Percentiles rank a stretch among this genome's conserved stretches.
Evolutionary conservation across 2,888 invertebrate genomes (phyloP).

Genomic region (Spisula subtruncata): DNA sequence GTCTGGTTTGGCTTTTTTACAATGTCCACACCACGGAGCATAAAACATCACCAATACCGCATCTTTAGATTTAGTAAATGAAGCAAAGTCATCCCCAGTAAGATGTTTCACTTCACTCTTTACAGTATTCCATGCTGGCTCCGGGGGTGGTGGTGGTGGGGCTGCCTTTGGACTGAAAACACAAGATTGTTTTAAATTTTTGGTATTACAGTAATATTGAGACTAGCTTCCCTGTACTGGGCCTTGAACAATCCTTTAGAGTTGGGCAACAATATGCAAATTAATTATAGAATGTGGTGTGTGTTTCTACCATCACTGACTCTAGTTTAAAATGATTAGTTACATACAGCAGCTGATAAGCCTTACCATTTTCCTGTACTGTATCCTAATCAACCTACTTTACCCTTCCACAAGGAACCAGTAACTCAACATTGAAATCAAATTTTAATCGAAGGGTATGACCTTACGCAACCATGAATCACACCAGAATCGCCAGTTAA

Average conservation of each 20-base stretch:
- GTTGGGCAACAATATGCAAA: too few species aligned
- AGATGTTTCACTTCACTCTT: conserved; percentile 93
- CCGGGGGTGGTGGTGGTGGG: conserved; percentile 91
- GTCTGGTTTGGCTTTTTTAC: conserved; percentile 95
- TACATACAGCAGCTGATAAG: not conserved
- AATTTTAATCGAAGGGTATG: not conserved
- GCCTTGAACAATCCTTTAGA: too few species aligned
- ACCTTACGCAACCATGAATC: too few species aligned
- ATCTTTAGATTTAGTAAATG: conserved; percentile 92
- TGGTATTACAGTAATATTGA: too few species aligned
- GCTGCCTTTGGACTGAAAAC: conserved; percentile 91
- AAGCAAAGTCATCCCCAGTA: conserved; percentile 91
- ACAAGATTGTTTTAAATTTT: too few species aligned
- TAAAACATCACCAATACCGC: conserved; percentile 96
- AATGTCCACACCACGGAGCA: conserved; percentile 97
- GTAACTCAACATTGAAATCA: too few species aligned
- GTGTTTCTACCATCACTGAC: too few species aligned
- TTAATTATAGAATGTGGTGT: too few species aligned
- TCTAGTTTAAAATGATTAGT: not conserved
- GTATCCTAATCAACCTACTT: too few species aligned
- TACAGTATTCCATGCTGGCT: conserved; percentile 93
- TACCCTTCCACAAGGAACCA: too few species aligned
- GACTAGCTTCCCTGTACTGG: too few species aligned
- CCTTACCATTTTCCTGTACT: not conserved
- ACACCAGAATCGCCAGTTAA: too few species aligned